These are phyloP conservation scores for Dexiosoma caninum DNA, from an alignment of 2,888 invertebrate species.

Conservation along the genomic window DNA sequence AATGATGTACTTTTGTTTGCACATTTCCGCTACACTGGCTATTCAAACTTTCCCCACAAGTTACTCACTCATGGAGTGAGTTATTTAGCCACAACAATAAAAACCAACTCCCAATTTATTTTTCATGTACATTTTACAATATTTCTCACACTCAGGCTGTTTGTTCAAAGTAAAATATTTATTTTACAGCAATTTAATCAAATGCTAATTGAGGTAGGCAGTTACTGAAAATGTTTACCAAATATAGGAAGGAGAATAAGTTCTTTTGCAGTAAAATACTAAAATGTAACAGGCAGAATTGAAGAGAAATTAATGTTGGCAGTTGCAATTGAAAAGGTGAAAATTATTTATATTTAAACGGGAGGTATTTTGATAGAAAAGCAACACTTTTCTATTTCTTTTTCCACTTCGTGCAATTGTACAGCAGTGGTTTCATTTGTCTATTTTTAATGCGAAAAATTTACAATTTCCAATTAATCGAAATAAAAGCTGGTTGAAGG, in stretches of 20 bases:
- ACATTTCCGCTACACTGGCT: slow-evolving; percentile 53
- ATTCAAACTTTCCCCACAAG: not conserved
- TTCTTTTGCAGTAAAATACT: not conserved
- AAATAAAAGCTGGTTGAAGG: not conserved
- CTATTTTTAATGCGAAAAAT: not conserved
- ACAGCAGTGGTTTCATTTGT: not conserved
- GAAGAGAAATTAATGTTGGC: not conserved
- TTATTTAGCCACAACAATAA: not conserved
- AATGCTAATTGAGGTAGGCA: slow-evolving; percentile 49
- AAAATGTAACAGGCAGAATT: not conserved
- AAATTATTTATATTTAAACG: slow-evolving; percentile 11
- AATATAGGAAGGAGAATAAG: slow-evolving; percentile 26
- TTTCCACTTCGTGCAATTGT: slow-evolving; percentile 17
- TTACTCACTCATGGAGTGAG: not conserved
- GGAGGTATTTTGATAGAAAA: not conserved
- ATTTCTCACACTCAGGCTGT: not conserved
- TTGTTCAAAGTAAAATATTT: not conserved
- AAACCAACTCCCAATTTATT: not conserved
- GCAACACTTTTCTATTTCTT: not conserved
- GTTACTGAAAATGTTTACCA: slow-evolving; percentile 41
- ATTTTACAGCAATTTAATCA: slow-evolving; percentile 42
- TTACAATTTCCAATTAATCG: not conserved
- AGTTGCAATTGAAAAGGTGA: not conserved
- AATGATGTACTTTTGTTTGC: slow-evolving; percentile 45
- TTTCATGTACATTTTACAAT: not conserved